Base-by-base conservation (phyloP, 1,140 invertebrate species). In the Papilio aristodemus region DNA sequence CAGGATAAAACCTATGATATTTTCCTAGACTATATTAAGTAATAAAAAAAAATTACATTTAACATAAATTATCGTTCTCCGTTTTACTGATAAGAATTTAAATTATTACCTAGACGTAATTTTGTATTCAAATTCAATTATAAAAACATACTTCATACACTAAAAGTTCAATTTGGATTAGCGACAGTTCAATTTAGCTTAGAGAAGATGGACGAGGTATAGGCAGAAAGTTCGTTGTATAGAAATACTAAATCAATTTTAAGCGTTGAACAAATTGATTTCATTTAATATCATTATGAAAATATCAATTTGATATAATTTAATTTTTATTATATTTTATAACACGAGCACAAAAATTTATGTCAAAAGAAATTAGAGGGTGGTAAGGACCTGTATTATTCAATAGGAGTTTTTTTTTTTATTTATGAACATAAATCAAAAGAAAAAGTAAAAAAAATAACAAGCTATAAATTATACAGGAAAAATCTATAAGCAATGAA, bases 91-190 rank as follows among this genome's bases (percentile, higher is more conserved):
- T 54, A 54, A 54, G 43, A 46, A 46, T 10, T 46, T 17, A 19
- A 2, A 54, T 11, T 11, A 11, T 25, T 9, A 22, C 22, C 17
- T 54, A 25, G 46, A 22, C 9, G 19, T 54, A 17, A 54, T 25
- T 22, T 54, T 25, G 22, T 54, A 62, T 38, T 37, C 6, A 62
- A 37, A 37, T 62, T 37, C 59, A 62, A 62, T 62, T 62, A 38
- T 1, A 62, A 62, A 54, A 38, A 62, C 36, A 19, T 37, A 38
- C 59, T 62, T 62, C 62, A 64, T 64, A 64, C 37, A 41, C 62
- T 43, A 64, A 64, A 64, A 64, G 37, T 64, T 64, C 62, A 64
- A 64, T 64, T 64, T 64, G 62, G 62, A 64, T 64, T 64, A 64
- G 62, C 62, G 62, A 41, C 62, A 64, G 62, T 64, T 64, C 62